phyloP scores from a whole-genome alignment of 1,140 invertebrate species.

The Pachypeltis micranthus region DNA sequence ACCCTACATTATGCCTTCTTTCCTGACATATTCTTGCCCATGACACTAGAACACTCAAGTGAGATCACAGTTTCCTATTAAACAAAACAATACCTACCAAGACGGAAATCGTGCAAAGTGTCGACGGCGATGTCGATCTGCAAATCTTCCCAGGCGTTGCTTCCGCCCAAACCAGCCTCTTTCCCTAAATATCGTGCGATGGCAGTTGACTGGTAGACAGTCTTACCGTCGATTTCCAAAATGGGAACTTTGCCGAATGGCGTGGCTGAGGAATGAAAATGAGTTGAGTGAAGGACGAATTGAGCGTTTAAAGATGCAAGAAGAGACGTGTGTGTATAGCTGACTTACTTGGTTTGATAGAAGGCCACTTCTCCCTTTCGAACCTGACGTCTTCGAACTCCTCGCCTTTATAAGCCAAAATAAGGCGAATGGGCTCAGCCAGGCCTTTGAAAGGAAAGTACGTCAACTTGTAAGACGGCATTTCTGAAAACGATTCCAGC shows the following conservation, averaged over 20 bases:
- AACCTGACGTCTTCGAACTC: conserved; percentile 47
- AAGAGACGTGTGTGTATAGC: too few species aligned
- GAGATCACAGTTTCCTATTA: too few species aligned
- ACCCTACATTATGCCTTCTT: too few species aligned
- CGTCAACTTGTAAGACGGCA: conserved; percentile 42
- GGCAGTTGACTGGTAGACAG: conserved; percentile 37
- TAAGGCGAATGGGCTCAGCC: conserved; percentile 51
- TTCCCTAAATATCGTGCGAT: conserved; percentile 41
- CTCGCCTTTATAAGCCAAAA: conserved; percentile 47
- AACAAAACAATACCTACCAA: too few species aligned
- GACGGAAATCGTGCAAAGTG: conserved; percentile 5
- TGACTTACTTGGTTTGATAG: conserved; percentile 22
- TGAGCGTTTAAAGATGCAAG: too few species aligned
- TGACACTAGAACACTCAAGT: too few species aligned
- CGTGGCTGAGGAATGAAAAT: conserved; percentile 34
- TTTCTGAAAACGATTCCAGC: too few species aligned
- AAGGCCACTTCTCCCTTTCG: conserved; percentile 13
- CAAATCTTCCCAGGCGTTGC: conserved; percentile 25
- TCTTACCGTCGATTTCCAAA: conserved; percentile 40
- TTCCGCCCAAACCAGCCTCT: conserved; percentile 38
- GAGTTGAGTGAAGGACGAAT: too few species aligned
- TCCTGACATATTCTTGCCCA: too few species aligned
- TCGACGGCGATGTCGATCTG: conserved; percentile 7
- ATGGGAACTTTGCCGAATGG: conserved; percentile 42
- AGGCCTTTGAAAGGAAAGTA: conserved; percentile 57